Conservation (phyloP, 2,888 invertebrate genomes). For the Geotrupes spiniger region DNA sequence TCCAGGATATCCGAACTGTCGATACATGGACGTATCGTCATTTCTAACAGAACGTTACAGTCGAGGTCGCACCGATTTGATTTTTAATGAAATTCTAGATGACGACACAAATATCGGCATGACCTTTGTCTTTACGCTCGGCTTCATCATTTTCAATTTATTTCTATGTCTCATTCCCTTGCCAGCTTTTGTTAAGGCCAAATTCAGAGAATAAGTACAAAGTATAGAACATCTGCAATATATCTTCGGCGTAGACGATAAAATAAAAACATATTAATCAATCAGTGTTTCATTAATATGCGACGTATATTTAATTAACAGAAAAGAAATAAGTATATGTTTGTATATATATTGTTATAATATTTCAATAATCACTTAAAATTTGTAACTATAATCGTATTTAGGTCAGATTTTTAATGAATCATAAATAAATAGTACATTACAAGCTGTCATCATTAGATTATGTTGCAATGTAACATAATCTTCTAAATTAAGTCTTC, state of each 20-base stretch:
- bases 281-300: too few species aligned
- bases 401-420: too few species aligned
- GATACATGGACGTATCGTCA: slow-evolving; percentile 68
- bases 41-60: slow-evolving; percentile 71
- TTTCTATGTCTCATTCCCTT: slow-evolving; percentile 81
- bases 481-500: too few species aligned
- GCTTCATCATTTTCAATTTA: slow-evolving; percentile 78
- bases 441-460: too few species aligned
- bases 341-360: too few species aligned
- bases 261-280: slow-evolving; percentile 1
- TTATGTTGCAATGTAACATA: too few species aligned
- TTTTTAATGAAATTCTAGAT: slow-evolving; percentile 60
- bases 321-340: too few species aligned
- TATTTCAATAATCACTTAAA: too few species aligned
- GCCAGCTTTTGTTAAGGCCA: slow-evolving; percentile 80
- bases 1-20: slow-evolving; percentile 57
- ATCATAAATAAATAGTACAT: too few species aligned
- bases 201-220: slow-evolving; percentile 70
- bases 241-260: not conserved
- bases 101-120: slow-evolving; percentile 77
- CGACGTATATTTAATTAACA: too few species aligned
- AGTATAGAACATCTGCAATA: slow-evolving; percentile 2
- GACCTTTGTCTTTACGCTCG: slow-evolving; percentile 78
- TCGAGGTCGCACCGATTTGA: slow-evolving; percentile 56
- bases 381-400: too few species aligned